Percentiles rank a stretch among this genome's conserved stretches.
Evolutionary conservation across 2,888 invertebrate genomes (phyloP).

Genomic region (Pandemis corylana): DNA sequence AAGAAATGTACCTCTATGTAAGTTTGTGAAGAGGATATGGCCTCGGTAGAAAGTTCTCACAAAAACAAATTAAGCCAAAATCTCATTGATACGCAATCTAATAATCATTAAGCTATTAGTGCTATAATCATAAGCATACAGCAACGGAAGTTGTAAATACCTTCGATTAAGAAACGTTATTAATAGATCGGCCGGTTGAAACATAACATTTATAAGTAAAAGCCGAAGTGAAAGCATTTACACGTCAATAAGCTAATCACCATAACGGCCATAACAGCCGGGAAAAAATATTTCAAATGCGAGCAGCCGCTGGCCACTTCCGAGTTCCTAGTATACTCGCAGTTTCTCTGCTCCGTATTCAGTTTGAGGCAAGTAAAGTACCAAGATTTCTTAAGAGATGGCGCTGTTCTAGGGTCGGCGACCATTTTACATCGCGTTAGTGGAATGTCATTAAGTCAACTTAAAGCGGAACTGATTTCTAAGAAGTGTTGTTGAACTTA

Average conservation of each 20-base stretch:
- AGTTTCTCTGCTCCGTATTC: not conserved
- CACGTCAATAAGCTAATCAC: constrained; percentile 63
- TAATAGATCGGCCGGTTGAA: constrained; percentile 23
- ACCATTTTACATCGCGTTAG: not conserved
- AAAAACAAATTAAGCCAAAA: not conserved
- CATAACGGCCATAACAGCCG: constrained; percentile 62
- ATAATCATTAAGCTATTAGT: constrained; percentile 16
- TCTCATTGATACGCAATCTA: constrained; percentile 8
- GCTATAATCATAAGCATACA: constrained; percentile 3
- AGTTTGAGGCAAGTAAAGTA: not conserved
- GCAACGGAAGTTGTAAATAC: constrained; percentile 22
- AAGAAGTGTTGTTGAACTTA: not conserved
- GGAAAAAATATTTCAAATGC: constrained; percentile 59
- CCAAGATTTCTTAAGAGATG: not conserved
- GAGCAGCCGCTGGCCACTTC: constrained; percentile 49
- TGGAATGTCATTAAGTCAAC: constrained; percentile 2
- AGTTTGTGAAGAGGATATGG: not conserved
- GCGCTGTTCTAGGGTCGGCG: constrained; percentile 3
- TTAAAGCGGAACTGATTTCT: not conserved
- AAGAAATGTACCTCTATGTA: too few species aligned
- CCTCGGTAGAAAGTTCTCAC: not conserved
- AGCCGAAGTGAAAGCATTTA: constrained; percentile 71
- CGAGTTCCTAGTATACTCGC: not conserved
- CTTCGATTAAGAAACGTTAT: constrained; percentile 18
- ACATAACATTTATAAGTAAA: constrained; percentile 40